phyloP scores from a whole-genome alignment of 2,797 vertebrate species.

The Rhodeus uyekii region DNA sequence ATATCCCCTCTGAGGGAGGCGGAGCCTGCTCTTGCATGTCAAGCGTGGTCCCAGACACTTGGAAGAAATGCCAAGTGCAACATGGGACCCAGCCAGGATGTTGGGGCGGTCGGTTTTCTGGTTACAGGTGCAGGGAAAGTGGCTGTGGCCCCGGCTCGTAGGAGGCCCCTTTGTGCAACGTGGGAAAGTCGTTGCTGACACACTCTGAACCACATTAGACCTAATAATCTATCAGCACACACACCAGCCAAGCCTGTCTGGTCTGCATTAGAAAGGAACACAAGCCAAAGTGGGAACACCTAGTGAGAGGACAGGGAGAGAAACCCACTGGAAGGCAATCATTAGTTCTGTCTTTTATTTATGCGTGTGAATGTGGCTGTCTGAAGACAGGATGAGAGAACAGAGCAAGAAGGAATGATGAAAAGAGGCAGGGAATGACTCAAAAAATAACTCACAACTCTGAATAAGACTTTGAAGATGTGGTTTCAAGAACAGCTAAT shows the following conservation, averaged over 20 bases:
- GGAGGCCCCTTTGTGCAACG: constrained; percentile 66
- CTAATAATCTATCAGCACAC: constrained; percentile 64
- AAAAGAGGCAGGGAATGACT: constrained; percentile 18
- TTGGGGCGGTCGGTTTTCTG: constrained; percentile 40
- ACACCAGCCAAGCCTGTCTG: constrained; percentile 62
- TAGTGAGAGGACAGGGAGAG: constrained; percentile 65
- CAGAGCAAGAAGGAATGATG: constrained; percentile 11
- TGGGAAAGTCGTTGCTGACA: constrained; percentile 78
- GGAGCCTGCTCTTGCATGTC: constrained; percentile 73
- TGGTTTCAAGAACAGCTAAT: constrained; percentile 28
- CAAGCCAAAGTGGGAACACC: constrained; percentile 70
- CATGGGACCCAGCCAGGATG: constrained; percentile 72
- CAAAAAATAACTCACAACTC: constrained; percentile 20
- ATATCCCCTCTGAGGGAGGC: constrained; percentile 60
- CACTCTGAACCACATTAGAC: constrained; percentile 65
- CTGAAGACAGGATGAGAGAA: constrained; percentile 6
- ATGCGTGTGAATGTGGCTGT: constrained; percentile 23
- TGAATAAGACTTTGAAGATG: constrained; percentile 40
- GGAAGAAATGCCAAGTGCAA: constrained; percentile 83
- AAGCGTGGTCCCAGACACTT: constrained; percentile 76
- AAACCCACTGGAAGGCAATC: constrained; percentile 45
- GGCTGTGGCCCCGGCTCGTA: constrained; percentile 27
- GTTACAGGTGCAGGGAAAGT: constrained; percentile 78
- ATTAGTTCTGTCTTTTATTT: constrained; percentile 35
- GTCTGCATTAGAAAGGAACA: constrained; percentile 63